Percentiles rank a stretch among this genome's conserved stretches.
These are phyloP conservation scores for Timema podura DNA, from an alignment of 2,888 invertebrate species.

Conservation along the genomic window DNA sequence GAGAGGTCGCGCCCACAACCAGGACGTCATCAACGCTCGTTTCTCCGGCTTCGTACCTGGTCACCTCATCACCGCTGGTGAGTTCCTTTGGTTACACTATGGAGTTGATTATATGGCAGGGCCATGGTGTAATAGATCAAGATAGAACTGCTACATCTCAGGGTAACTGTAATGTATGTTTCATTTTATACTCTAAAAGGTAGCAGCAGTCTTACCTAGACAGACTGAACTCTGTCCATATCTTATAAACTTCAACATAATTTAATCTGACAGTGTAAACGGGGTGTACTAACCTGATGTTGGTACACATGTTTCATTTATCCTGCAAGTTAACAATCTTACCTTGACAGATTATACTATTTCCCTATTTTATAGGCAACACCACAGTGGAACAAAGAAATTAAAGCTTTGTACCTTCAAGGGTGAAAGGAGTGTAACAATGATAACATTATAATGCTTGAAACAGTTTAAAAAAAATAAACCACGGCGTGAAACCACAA, in stretches of 20 bases:
- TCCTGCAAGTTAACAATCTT: not conserved
- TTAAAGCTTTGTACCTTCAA: too few species aligned
- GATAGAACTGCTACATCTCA: not conserved
- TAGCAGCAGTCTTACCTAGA: not conserved
- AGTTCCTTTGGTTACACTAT: slow-evolving; percentile 11
- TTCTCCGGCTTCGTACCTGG: slow-evolving; percentile 80
- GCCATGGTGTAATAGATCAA: too few species aligned
- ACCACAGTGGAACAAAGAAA: not conserved
- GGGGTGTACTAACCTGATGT: too few species aligned
- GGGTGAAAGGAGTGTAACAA: too few species aligned
- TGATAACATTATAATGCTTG: not conserved
- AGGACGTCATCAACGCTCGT: slow-evolving; percentile 71
- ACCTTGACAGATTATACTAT: not conserved
- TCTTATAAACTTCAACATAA: too few species aligned
- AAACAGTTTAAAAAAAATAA: slow-evolving; percentile 12
- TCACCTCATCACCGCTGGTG: slow-evolving; percentile 73
- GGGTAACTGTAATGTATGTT: not conserved
- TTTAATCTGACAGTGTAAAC: too few species aligned
- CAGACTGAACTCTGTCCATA: too few species aligned
- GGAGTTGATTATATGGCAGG: too few species aligned
- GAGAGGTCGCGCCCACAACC: slow-evolving; percentile 76
- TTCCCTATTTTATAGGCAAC: not conserved
- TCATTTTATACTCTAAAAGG: not conserved
- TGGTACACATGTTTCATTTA: too few species aligned
- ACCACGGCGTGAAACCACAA: too few species aligned